phyloP scores from a whole-genome alignment of 2,113 vertebrate genomes.

The Sminthopsis crassicaudata region DNA sequence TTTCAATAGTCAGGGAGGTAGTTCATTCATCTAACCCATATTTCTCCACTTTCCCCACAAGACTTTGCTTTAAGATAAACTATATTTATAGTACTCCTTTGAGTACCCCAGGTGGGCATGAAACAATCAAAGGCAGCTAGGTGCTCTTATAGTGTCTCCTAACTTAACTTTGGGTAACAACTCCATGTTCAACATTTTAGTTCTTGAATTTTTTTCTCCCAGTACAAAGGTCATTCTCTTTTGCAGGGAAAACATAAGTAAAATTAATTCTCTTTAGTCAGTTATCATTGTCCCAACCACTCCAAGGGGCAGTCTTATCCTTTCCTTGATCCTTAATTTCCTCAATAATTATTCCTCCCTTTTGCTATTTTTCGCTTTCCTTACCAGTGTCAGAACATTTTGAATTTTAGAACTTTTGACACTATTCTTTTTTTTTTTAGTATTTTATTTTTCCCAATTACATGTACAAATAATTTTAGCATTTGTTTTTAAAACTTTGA shows the following conservation, averaged over 20 bases:
- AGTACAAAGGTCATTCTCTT: not conserved
- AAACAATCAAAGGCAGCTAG: not conserved
- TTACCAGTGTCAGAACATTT: not conserved
- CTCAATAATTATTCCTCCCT: not conserved
- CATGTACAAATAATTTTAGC: too few relatives aligned
- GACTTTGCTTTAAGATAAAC: not conserved
- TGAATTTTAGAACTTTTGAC: not conserved
- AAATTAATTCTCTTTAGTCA: not conserved
- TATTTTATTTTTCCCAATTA: too few relatives aligned
- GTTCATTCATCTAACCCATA: not conserved
- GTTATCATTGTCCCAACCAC: not conserved
- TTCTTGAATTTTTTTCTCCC: not conserved
- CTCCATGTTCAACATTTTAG: not conserved
- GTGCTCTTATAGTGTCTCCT: not conserved
- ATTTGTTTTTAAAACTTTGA: too few relatives aligned
- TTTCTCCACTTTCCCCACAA: not conserved
- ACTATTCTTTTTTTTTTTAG: not conserved
- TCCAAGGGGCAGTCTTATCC: not conserved
- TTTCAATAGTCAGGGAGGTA: not conserved
- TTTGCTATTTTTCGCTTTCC: not conserved
- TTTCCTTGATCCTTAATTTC: not conserved
- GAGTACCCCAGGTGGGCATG: not conserved
- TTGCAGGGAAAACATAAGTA: not conserved
- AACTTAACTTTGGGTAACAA: not conserved
- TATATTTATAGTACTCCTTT: not conserved